Evolutionary conservation across 2,888 invertebrate genomes (phyloP), one percentile per base, ranked within the genome.

Genomic region (Dioctria rufipes): DNA sequence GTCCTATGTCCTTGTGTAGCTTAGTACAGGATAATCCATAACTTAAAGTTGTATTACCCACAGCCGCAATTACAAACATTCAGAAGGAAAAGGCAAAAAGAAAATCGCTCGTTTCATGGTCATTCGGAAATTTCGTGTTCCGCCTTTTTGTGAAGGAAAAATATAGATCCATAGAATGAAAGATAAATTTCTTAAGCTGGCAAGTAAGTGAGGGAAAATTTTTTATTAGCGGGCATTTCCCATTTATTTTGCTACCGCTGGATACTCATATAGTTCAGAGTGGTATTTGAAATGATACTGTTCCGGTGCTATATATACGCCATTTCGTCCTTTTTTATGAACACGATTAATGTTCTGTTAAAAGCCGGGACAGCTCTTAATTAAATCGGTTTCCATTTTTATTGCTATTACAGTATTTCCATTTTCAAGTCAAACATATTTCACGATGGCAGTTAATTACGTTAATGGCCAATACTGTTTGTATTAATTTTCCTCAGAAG

Each of bases 151-250:
- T 58, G 58, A n/a, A 2, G 60, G n/a, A 40, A 65, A 39, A 39
- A 40, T n/a, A 40, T n/a, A 58, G 73, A 39, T 25, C 73, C 40
- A 61, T 6, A 58, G 73, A 54, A 73, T 40, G 73, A 54, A 73
- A 58, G 25, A 25, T 25, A 25, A 25, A 25, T 25, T 0, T 25
- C 25, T 25, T 25, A 25, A 25, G 25, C 25, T 73, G 54, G 73
- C 51, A 73, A 73, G 73, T 73, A 54, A 73, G 42, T 39, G 40
- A 69, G 69, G 40, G 42, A 73, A 54, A 40, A 40, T 73, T 69
- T 73, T n/a, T 73, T 73, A 73, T 73, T 73, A 73, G 58, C 73
- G 58, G 73, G 3, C 54, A 73, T 73, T 73, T 73, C 73, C 73
- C 58, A 73, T 73, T 73, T 73, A 58, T 73, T 58, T 58, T 73